Base-by-base conservation (phyloP, 2,113 vertebrate genomes). In the Danionella cerebrum region DNA sequence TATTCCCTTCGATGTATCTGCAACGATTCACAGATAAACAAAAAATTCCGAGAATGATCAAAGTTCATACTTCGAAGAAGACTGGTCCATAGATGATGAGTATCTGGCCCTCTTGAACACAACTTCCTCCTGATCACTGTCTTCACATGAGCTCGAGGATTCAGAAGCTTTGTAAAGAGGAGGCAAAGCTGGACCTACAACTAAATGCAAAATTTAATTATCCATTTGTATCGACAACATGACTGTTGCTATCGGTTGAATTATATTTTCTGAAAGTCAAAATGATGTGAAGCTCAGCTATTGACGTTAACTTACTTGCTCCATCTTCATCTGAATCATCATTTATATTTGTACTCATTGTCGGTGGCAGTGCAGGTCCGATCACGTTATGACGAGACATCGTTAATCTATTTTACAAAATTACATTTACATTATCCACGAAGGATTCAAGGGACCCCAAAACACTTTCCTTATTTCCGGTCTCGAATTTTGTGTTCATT, bases 121-220 rank as follows among this genome's bases (percentile, higher is more conserved):
- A 33, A 83, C 80, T 58, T 85, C 76, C 71, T 85, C 84, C 0
- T 82, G 73, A 2, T 93, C 90, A 7, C 90, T 89, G 0, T 89
- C 90, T 55, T 91, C 91, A 47, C 90, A 87, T 6, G 84, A 88
- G 60, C 91, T 89, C 2, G 90, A 92, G 48, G 80, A 77, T 22
- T 79, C 82, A 22, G 70, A 81, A 47, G 86, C 84, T 80, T 86
- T 92, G 67, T 94, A 98, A 22, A 84, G 91, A 1, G 96, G 94
- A 64, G 95, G 96, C 57, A 98, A 76, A 5, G 92, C 94, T 11
- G 96, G 96, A 64, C 94, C 95, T 82, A 90, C 90, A 84, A 94
- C 93, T 96, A 59, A 6, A 64, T 9, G 65, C 10, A 42, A 14
- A 41, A 6, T 59, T 12, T 13, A n/a, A 5, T 16, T 18, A 54